Evolutionary conservation across 2,797 vertebrate species (phyloP).

Genomic region (Myripristis murdjan): DNA sequence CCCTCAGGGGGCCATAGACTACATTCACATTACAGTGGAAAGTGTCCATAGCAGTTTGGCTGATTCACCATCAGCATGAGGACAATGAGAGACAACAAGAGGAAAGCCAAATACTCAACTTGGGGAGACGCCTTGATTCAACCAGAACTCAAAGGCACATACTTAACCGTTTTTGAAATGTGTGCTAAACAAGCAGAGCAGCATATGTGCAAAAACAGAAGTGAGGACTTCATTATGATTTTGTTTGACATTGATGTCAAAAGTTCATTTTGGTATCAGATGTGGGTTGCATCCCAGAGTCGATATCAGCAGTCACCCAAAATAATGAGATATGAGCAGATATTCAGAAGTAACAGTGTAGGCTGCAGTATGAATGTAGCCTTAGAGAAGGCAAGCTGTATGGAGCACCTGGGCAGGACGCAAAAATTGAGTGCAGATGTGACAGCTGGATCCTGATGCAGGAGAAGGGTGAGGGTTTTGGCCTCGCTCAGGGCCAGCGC

Average conservation of each 20-base stretch:
- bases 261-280: background rate
- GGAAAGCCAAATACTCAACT: no score
- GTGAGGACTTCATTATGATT: no score
- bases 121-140: no score
- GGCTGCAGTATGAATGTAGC: background rate
- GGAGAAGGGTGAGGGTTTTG: constrained; percentile 40
- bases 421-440: constrained; percentile 61
- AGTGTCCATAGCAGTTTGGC: no score
- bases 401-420: constrained; percentile 16
- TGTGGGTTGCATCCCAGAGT: background rate
- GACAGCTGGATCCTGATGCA: constrained; percentile 55
- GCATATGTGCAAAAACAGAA: no score
- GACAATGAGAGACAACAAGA: no score
- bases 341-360: constrained; percentile 1
- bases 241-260: background rate
- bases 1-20: background rate
- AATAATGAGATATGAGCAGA: background rate
- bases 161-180: no score
- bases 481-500: constrained; percentile 40
- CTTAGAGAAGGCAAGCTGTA: constrained; percentile 1
- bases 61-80: no score
- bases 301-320: background rate
- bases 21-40: no score
- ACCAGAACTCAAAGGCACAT: no score
- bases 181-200: no score